Conservation (phyloP, 2,113 vertebrate genomes). For the Chamaetylas fuelleborni region DNA sequence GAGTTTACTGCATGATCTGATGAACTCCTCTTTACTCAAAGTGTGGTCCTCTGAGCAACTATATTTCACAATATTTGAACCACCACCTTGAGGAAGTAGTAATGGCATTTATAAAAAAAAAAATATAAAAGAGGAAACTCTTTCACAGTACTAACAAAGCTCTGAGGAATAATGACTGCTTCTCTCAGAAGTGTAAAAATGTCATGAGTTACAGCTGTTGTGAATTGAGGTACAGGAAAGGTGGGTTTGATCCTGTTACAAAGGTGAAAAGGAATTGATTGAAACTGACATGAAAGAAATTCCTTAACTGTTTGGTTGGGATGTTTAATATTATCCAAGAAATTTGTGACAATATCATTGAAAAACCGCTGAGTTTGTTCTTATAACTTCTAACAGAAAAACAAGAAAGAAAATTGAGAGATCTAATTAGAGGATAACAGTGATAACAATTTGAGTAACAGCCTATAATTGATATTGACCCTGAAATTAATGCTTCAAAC, state of each 20-base stretch:
- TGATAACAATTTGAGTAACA: not conserved
- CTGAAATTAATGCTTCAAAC: not conserved
- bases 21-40: not conserved
- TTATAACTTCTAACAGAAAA: not conserved
- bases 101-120: slow-evolving; percentile 3
- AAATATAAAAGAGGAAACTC: not conserved
- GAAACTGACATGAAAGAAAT: not conserved
- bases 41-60: not conserved
- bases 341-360: not conserved
- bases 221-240: not conserved
- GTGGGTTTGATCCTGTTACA: not conserved
- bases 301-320: not conserved
- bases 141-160: not conserved
- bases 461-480: not conserved
- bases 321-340: not conserved
- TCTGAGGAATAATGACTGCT: not conserved
- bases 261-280: not conserved
- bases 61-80: not conserved
- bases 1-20: not conserved
- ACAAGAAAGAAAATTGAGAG: not conserved
- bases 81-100: not conserved
- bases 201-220: not conserved
- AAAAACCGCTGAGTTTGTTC: not conserved
- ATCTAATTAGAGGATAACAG: not conserved
- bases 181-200: not conserved